A percentile compares a stretch with the other conserved stretches of the same genome.
phyloP scores from a whole-genome alignment of 2,797 vertebrate genomes.

The Philypnodon macrostomus region DNA sequence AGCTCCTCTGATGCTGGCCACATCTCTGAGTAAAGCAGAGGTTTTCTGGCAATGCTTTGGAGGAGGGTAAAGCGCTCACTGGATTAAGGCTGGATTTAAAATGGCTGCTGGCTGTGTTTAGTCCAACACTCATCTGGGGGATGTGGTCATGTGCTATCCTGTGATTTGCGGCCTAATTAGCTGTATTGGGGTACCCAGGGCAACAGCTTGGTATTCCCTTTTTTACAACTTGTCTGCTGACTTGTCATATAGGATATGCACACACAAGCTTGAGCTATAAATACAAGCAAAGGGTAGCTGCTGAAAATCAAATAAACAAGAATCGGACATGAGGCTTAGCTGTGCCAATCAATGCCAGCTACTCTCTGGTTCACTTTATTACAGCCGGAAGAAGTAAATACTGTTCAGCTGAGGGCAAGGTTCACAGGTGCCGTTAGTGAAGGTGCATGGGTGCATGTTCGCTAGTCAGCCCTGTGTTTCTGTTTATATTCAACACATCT shows the following conservation, averaged over 20 bases:
- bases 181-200: conserved; percentile 40
- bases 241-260: conserved; percentile 27
- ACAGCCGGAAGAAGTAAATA: conserved; percentile 46
- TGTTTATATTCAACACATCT: conserved; percentile 24
- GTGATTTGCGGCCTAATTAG: conserved; percentile 66
- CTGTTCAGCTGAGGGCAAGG: conserved; percentile 51
- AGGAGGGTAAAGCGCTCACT: conserved; percentile 41
- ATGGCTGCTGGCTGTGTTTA: conserved; percentile 59
- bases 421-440: conserved; percentile 38
- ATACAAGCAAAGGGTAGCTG: conserved; percentile 43
- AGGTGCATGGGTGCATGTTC: conserved; percentile 32
- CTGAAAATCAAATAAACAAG: conserved; percentile 41
- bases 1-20: conserved; percentile 47
- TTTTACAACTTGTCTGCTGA: conserved; percentile 10
- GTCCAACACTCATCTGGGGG: conserved; percentile 51
- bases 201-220: conserved; percentile 18
- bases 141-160: conserved; percentile 52
- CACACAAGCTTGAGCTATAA: conserved; percentile 36
- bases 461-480: conserved; percentile 31
- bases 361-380: conserved; percentile 45
- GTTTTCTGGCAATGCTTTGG: conserved; percentile 42
- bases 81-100: conserved; percentile 66
- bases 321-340: conserved; percentile 32
- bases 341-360: conserved; percentile 20
- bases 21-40: conserved; percentile 46